Evolutionary conservation across 2,797 vertebrate species (phyloP), one percentile per base, ranked within the genome.

Genomic region (Sebastes steindachneri): DNA sequence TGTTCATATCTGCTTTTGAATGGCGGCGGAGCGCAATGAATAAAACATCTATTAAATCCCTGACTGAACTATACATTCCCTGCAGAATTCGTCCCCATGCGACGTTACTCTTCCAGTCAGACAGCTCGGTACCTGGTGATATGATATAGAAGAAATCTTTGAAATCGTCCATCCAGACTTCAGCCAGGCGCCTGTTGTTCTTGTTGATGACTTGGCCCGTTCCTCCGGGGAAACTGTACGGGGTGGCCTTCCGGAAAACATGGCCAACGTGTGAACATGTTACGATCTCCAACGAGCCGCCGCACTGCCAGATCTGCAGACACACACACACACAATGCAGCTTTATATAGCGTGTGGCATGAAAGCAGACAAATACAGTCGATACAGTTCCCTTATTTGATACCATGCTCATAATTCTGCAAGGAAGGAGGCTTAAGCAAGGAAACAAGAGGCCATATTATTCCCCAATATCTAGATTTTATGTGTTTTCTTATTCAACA

Each of bases 121-220:
- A 45, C 51, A 58, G 59, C 26, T 63, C 54, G 9, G 41, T 96
- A 99, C 98, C 98, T 93, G 98, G 98, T 23, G 98, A 99, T 89
- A 99, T 99, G 90, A 99, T 98, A 28, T 99, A 99, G 94, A 99
- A 99, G 95, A 99, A 99, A 79, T 99, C 98, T 94, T 99, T 99
- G 88, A 99, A 99, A 83, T 99, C 98, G 55, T 99, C 96, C 96
- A 97, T 97, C 96, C 96, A 97, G 70, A 99, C 98, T 93, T 99
- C 98, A 1, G 98, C 98, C 85, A 99, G 92, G 2, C 98, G 94
- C 68, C 98, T 95, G 91, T 99, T 99, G 95, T 99, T 99, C 93
- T 99, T 99, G 93, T 99, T 99, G 94, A 99, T 99, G 81, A 99
- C 97, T 73, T 99, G 98, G 14, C 98, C 98, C 0, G 98, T 99